Evolutionary conservation across 2,113 vertebrate genomes (phyloP), one percentile per base, ranked within the genome.

Genomic region (Pica pica): DNA sequence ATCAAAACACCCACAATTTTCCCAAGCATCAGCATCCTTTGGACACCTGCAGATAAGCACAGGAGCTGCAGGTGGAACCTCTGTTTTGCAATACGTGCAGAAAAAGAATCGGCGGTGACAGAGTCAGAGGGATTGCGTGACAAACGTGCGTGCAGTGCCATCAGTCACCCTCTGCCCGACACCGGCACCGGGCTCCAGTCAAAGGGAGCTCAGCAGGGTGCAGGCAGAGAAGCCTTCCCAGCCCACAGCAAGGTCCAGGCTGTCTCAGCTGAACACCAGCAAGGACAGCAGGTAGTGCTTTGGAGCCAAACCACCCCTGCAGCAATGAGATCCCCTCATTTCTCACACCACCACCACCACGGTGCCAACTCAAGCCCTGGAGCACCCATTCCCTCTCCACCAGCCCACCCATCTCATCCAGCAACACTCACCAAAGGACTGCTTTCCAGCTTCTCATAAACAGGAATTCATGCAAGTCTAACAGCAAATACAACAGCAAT

Each of bases 61-160:
- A 63, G 60, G 44, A 67, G 59, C 76, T 70, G 55, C 59, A 77
- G 44, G 59, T 50, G 74, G 61, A 10, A 56, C 24, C 47, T 75
- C 39, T 44, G 5, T 8, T 47, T 37, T 63, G 53, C 20, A 55
- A 2, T 3, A 22, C 0, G 1, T 20, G 30, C 89, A 60, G 4
- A 2, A 14, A 42, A n/a, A 74, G 24, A 7, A 10, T 6, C 35
- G 0, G 16, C 0, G 0, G 33, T 0, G 6, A 33, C 0, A 0
- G 1, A 73, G 50, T 16, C 13, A 22, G 53, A 71, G 44, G 65
- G 83, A 42, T 0, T 5, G 1, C 37, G 64, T 14, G 52, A 59
- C 55, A n/a, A 23, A 13, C 0, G 0, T 18, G 13, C 0, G 9
- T 31, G 13, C 27, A 14, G 1, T 12, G 37, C 15, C 92, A 37